Evolutionary conservation across 2,113 vertebrate genomes (phyloP), one percentile per base, ranked within the genome.

Genomic region (Procapra przewalskii): DNA sequence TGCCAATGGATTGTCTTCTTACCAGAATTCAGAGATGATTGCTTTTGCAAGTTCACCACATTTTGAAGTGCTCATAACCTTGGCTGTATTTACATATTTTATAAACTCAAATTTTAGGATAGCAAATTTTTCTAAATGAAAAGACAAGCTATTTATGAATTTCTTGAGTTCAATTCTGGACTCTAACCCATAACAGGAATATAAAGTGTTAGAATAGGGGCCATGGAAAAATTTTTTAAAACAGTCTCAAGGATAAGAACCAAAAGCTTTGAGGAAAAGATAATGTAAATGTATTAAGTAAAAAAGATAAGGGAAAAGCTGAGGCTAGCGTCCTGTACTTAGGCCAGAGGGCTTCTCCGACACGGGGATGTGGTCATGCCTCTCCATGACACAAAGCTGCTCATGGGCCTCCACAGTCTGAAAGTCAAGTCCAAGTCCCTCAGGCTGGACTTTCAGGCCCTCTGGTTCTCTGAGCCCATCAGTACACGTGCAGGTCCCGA

Each of bases 401-500:
- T 21, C 16, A 25, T n/a, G 57, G 54, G 25, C 55, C 59, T 88
- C 55, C 27, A 12, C 2, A 88, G 7, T n/a, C 40, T 55, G 45
- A 88, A 91, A 62, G 6, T 29, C 36, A 60, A 59, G 86, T 54
- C 40, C 43, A 71, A 60, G 40, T 36, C 15, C 52, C 21, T 40
- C 52, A 12, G 27, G n/a, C 29, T 40, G 29, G 86, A 90, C 59
- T 27, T 8, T 50, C 23, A 55, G 45, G 59, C 27, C 19, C 55
- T 15, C 88, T 29, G 2, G 5, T 64, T n/a, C 82, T 88, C 96
- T n/a, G 21, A 57, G 82, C 25, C 59, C 27, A 64, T 2, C 4
- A 59, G 15, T n/a, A n/a, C 6, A 5, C 0, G 7, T 14, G n/a
- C 10, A 15, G n/a, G 16, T 71, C 43, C 50, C 8, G 1, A 54